phyloP scores from a whole-genome alignment of 1,140 invertebrate species.

The Antheraea mylitta region DNA sequence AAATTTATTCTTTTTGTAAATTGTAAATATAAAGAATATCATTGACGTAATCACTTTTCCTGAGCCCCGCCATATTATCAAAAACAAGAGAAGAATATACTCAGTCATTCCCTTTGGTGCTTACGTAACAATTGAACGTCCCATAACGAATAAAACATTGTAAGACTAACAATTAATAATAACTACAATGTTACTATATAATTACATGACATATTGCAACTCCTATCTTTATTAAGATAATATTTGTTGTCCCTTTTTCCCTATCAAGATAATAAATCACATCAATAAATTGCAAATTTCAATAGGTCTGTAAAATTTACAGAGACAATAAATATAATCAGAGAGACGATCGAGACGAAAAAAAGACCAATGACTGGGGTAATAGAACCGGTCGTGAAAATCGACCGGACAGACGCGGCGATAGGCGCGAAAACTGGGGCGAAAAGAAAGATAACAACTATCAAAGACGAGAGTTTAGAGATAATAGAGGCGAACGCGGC shows the following conservation, averaged over 20 bases:
- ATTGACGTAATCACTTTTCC: too few relatives aligned
- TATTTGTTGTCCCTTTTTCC: not conserved
- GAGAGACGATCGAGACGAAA: constrained; percentile 39
- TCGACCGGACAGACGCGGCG: constrained; percentile 30
- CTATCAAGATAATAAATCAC: not conserved
- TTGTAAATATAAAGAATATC: too few relatives aligned
- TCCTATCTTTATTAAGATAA: not conserved
- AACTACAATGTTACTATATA: too few relatives aligned
- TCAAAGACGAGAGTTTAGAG: constrained; percentile 46
- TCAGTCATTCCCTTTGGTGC: too few relatives aligned
- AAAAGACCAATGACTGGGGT: constrained; percentile 33
- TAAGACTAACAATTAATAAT: too few relatives aligned
- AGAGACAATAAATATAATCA: constrained; percentile 52
- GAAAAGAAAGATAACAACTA: constrained; percentile 38
- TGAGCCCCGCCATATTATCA: too few relatives aligned
- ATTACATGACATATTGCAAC: too few relatives aligned
- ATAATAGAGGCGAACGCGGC: constrained; percentile 21
- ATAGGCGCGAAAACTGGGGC: constrained; percentile 40
- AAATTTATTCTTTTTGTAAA: too few relatives aligned
- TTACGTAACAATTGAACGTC: too few relatives aligned
- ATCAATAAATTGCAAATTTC: not conserved
- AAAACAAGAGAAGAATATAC: too few relatives aligned
- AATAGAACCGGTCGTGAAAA: constrained; percentile 26
- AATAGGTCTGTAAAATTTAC: constrained; percentile 22
- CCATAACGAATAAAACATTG: too few relatives aligned